phyloP scores from a whole-genome alignment of 1,140 invertebrate species.

The Drosophila lacteicornis region DNA sequence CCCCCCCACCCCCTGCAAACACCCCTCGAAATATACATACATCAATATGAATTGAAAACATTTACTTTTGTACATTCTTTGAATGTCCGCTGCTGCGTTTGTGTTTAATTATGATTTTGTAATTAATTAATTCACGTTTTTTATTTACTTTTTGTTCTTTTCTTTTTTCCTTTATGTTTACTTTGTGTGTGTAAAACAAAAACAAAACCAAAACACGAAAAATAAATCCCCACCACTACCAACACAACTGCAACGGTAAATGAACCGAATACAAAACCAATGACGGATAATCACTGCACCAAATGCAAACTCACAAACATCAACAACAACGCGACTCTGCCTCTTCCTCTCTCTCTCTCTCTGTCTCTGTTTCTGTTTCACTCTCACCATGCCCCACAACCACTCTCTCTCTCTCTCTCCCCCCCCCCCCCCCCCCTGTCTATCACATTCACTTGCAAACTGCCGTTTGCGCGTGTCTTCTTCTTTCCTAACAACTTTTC shows the following conservation, averaged over 20 bases:
- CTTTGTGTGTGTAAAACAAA: conserved; percentile 63
- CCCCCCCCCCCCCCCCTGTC: conserved; percentile 8
- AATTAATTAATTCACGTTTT: conserved; percentile 69
- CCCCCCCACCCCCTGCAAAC: not conserved
- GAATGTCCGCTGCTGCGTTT: conserved; percentile 31
- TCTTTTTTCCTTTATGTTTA: conserved; percentile 77
- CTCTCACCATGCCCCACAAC: conserved; percentile 11
- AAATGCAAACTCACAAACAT: conserved; percentile 35
- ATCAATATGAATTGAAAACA: conserved; percentile 14
- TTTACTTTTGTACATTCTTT: conserved; percentile 25
- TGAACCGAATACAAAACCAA: conserved; percentile 28
- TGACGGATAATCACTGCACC: conserved; percentile 47
- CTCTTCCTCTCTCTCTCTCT: conserved; percentile 6
- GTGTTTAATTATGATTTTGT: conserved; percentile 68
- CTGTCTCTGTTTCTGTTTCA: conserved; percentile 1
- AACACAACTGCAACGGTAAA: conserved; percentile 55
- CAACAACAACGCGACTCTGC: conserved; percentile 24
- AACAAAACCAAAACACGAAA: conserved; percentile 53
- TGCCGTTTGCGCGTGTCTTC: conserved; percentile 59
- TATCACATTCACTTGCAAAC: conserved; percentile 44
- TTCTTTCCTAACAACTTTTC: conserved; percentile 82
- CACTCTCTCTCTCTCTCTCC: conserved; percentile 27
- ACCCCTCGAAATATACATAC: conserved; percentile 10
- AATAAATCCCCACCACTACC: conserved; percentile 32
- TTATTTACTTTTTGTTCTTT: conserved; percentile 77